Conservation (phyloP, 2,113 vertebrate species). For the Prolemur simus region DNA sequence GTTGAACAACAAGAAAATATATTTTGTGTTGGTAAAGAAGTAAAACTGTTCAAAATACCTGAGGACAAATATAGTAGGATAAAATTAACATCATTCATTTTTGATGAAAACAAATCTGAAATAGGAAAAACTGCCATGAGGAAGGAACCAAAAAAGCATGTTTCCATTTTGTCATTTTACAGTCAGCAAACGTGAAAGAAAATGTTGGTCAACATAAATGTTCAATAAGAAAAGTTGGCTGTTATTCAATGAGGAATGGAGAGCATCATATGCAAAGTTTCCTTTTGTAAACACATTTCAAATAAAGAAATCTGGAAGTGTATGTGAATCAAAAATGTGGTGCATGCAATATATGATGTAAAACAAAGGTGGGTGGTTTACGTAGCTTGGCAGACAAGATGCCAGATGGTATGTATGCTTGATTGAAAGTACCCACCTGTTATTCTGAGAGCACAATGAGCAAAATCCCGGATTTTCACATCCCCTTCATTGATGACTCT, state of each 20-base stretch:
- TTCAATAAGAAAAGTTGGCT: background rate
- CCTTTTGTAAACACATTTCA: conserved; percentile 27
- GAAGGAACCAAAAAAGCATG: background rate
- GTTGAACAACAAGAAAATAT: background rate
- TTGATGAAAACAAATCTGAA: background rate
- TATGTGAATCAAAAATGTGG: background rate
- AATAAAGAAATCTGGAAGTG: conserved; percentile 23
- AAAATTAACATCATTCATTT: background rate
- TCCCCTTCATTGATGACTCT: background rate
- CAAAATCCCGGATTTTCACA: background rate
- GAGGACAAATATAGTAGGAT: background rate
- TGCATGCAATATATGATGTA: background rate
- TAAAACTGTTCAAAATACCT: background rate
- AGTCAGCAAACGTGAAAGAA: background rate
- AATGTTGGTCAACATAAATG: background rate
- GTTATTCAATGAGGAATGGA: background rate
- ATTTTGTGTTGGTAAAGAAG: conserved; percentile 8
- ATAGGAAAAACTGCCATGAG: background rate
- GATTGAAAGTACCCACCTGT: background rate
- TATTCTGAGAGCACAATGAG: background rate
- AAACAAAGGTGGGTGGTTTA: background rate
- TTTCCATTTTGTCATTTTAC: background rate
- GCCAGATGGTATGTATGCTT: background rate
- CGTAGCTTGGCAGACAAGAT: background rate
- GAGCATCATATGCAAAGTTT: background rate